Base-by-base conservation (phyloP, 2,113 vertebrate genomes). In the Triplophysa rosa region DNA sequence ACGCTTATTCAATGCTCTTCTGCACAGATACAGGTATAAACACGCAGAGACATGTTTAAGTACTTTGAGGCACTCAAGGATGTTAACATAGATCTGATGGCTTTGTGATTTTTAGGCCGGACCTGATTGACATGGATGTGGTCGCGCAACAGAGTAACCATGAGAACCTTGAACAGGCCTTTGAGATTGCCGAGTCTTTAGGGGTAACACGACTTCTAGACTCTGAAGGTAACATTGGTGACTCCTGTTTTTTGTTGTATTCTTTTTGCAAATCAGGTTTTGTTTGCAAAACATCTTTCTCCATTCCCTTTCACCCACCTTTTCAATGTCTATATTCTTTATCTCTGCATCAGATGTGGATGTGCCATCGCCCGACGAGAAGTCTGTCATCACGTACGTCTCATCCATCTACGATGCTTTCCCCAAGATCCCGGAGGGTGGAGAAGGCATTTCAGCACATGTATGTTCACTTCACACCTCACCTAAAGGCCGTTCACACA, bases 351-450 rank as follows among this genome's bases (percentile, higher is more conserved):
- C 88, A 99, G 98, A 99, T 0, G 98, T 99, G 72, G 97, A 99
- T 2, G 98, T 99, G 23, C 91, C 95, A 13, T 96, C 95, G 77
- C 98, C 98, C 0, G 98, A 99, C 76, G 98, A 99, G 91, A 99
- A 99, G 88, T 99, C 98, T 0, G 96, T 99, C 83, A 99, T 99
- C 90, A 99, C 98, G 68, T 99, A 99, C 0, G 98, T 99, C 87
- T 98, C 96, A 85, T 99, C 98, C 26, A 98, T 99, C 91, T 99
- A 99, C 0, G 98, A 99, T 91, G 97, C 96, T 90, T 99, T 99
- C 88, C 98, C 98, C 72, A 99, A 99, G 90, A 96, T 99, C 88
- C 98, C 98, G 0, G 98, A 99, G 86, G 96, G 97, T 86, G 96
- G 96, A 89, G 96, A 99, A 82, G 97, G 97, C 87, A 93, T 99